These are phyloP conservation scores for Magallana gigas DNA, from an alignment of 1,140 invertebrate genomes.

Conservation along the genomic window DNA sequence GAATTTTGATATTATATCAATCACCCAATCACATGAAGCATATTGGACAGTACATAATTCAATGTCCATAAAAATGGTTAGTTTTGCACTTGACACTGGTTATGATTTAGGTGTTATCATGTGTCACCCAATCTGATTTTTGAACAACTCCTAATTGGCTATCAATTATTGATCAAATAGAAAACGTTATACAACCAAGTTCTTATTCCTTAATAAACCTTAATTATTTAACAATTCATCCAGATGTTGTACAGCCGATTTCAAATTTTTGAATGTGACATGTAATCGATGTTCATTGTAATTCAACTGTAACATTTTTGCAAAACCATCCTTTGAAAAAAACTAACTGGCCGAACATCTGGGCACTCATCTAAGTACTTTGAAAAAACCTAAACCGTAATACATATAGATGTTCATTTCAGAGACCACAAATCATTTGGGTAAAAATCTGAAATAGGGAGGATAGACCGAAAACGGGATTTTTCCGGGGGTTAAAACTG, in stretches of 20 bases:
- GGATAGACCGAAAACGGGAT: background rate
- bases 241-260: background rate
- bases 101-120: conserved; percentile 43
- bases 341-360: background rate
- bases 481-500: background rate
- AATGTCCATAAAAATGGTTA: conserved; percentile 4
- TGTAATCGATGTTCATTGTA: background rate
- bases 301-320: conserved; percentile 20
- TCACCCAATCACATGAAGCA: background rate
- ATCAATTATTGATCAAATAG: background rate
- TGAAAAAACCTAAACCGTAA: background rate
- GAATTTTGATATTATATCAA: background rate
- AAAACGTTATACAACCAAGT: background rate
- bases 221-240: background rate
- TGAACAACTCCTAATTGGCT: conserved; percentile 13
- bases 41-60: conserved; percentile 1
- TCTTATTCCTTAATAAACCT: background rate
- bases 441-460: background rate
- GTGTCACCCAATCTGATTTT: conserved; percentile 26
- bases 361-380: conserved; percentile 19
- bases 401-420: conserved; percentile 13
- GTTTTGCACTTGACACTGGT: background rate
- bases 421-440: conserved; percentile 5
- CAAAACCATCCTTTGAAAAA: conserved; percentile 34
- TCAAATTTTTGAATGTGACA: conserved; percentile 23